These are phyloP conservation scores for Euschistus heros DNA, from an alignment of 1,140 invertebrate genomes.

Conservation along the genomic window DNA sequence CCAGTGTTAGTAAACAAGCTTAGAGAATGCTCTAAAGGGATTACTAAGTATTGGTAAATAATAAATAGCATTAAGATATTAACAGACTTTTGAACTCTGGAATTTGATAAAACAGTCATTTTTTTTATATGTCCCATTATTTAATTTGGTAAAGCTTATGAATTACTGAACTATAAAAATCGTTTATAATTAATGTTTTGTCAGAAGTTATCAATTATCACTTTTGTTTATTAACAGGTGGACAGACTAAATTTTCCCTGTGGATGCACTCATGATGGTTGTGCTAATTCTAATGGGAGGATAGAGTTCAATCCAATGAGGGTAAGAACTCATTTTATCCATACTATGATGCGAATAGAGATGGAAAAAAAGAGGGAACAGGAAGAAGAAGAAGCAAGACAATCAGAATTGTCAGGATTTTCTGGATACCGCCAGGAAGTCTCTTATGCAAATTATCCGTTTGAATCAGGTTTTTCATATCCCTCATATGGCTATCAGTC, in stretches of 20 bases:
- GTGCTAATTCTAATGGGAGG: constrained; percentile 81
- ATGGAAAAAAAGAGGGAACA: constrained; percentile 66
- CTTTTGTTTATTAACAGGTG: constrained; percentile 43
- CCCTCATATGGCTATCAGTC: neutral
- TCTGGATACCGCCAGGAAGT: neutral
- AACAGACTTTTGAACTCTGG: too few relatives aligned
- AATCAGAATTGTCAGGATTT: constrained; percentile 3
- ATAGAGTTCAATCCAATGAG: constrained; percentile 93
- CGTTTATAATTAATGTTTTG: too few relatives aligned
- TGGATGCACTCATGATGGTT: constrained; percentile 88
- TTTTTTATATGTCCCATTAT: too few relatives aligned
- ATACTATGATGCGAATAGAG: constrained; percentile 89
- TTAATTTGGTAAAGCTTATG: too few relatives aligned
- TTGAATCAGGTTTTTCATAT: constrained; percentile 2
- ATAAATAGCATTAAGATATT: too few relatives aligned
- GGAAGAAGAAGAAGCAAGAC: constrained; percentile 27
- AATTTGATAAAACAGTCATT: too few relatives aligned
- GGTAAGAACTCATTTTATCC: constrained; percentile 94
- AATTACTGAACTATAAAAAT: too few relatives aligned
- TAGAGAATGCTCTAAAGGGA: too few relatives aligned
- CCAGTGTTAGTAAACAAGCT: too few relatives aligned
- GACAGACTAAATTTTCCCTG: constrained; percentile 93
- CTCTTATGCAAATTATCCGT: neutral
- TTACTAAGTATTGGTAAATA: too few relatives aligned
- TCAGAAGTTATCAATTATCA: neutral